phyloP scores from a whole-genome alignment of 1,140 invertebrate species.

The Stegodyphus dumicola region DNA sequence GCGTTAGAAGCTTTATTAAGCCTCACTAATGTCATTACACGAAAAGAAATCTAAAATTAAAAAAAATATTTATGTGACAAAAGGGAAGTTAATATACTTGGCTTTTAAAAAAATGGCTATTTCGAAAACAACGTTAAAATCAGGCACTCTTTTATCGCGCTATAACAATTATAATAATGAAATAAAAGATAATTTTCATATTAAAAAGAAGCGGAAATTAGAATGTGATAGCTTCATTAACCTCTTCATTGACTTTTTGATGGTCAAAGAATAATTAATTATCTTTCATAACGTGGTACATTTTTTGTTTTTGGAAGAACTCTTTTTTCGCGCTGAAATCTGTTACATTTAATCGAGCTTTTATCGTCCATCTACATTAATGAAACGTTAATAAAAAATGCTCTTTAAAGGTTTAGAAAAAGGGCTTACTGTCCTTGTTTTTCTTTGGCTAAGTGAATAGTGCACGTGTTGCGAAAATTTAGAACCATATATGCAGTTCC shows the following conservation, averaged over 20 bases:
- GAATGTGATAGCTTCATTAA: slow-evolving; percentile 57
- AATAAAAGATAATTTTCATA: slow-evolving; percentile 31
- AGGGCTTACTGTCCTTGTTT: no score
- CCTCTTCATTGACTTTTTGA: slow-evolving; percentile 54
- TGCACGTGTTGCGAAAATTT: no score
- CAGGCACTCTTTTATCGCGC: slow-evolving; percentile 29
- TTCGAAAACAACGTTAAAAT: slow-evolving; percentile 8
- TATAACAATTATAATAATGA: slow-evolving; percentile 32
- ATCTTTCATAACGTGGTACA: slow-evolving; percentile 13
- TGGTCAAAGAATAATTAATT: slow-evolving; percentile 51
- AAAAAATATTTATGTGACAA: neutral
- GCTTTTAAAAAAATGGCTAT: neutral
- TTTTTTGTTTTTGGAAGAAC: neutral
- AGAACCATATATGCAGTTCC: no score
- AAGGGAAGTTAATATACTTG: neutral
- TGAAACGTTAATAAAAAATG: slow-evolving; percentile 30
- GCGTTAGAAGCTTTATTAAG: slow-evolving; percentile 25
- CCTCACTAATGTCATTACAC: slow-evolving; percentile 26
- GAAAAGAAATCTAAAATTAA: neutral
- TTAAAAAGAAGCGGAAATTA: slow-evolving; percentile 47
- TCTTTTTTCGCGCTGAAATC: slow-evolving; percentile 31
- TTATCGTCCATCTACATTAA: slow-evolving; percentile 49
- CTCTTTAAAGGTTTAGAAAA: neutral
- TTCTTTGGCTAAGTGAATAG: no score
- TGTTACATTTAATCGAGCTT: slow-evolving; percentile 40